Base-by-base conservation (phyloP, 2,888 invertebrate genomes). In the Acronicta psi region DNA sequence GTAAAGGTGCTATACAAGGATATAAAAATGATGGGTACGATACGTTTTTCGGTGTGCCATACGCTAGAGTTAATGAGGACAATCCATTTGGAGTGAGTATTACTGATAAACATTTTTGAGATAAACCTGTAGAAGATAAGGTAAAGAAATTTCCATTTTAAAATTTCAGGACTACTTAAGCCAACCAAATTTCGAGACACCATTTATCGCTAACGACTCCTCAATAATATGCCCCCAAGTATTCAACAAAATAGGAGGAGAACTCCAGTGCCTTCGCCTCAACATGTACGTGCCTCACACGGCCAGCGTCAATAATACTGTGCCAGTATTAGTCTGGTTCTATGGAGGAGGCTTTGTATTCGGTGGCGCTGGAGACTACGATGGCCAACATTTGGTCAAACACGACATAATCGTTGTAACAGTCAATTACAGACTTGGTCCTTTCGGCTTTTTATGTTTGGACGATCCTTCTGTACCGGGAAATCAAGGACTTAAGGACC, bases 361-460 rank as follows among this genome's bases (percentile, higher is more conserved):
- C 0, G 91, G 92, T 0, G 84, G 79, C 11, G 85, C 82, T 4
- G 82, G 81, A 0, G 76, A 84, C 57, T 86, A 84, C 34, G 86
- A 82, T 2, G 84, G 86, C 13, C 82, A 79, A 67, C 83, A 83
- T 76, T 78, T 88, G 49, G 76, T 79, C 43, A 69, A 78, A 68
- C 81, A 87, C 13, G 77, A 80, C 17, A 73, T 91, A 6, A 82
- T 91, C 2, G 77, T 91, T 0, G 57, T 86, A 7, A 80, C 80
- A 23, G 78, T 74, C 0, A 91, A 91, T 50, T 91, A 90, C 52
- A 81, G 91, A 54, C 69, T 89, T 9, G 91, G 91, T 0, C 86
- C 89, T 2, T 91, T 90, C 10, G 91, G 91, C 0, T 91, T 91
- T 61, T 77, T 91, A 46, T 92, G 92, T 50, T 75, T 89, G 1